A percentile compares a stretch with the other conserved stretches of the same genome.
phyloP scores from a whole-genome alignment of 2,797 vertebrate genomes.

The Acanthopagrus latus region DNA sequence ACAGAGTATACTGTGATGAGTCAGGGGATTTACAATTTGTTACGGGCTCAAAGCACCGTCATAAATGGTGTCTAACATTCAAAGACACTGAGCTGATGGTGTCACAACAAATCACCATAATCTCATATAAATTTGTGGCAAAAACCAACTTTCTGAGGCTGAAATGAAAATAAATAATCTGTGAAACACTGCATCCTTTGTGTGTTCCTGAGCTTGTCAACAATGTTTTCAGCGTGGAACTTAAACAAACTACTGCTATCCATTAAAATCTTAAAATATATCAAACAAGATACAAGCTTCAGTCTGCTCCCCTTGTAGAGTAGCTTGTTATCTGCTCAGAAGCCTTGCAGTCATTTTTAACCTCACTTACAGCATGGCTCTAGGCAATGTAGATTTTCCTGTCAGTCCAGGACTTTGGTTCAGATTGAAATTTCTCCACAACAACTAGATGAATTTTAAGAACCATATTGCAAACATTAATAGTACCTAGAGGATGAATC shows the following conservation, averaged over 20 bases:
- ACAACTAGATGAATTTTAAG: background rate
- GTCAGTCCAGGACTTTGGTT: background rate
- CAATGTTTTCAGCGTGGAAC: background rate
- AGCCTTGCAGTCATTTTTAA: background rate
- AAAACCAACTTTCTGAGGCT: background rate
- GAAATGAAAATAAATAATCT: background rate
- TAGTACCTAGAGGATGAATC: background rate
- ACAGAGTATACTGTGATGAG: slow-evolving; percentile 47
- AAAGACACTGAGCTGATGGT: slow-evolving; percentile 32
- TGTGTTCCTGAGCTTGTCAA: background rate
- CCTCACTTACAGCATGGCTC: background rate
- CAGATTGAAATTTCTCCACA: background rate
- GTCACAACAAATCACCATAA: slow-evolving; percentile 26
- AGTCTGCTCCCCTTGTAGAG: background rate
- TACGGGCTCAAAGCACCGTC: slow-evolving; percentile 28
- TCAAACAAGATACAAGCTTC: background rate
- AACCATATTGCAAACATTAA: background rate
- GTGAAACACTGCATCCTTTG: background rate
- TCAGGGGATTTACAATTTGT: slow-evolving; percentile 62
- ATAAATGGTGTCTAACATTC: slow-evolving; percentile 38
- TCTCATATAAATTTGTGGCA: slow-evolving; percentile 1
- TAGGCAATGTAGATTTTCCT: too few species aligned
- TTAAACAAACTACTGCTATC: background rate
- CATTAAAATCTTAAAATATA: background rate
- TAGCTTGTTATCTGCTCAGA: background rate